phyloP scores from a whole-genome alignment of 2,113 vertebrate species.

The Macquaria australasica region DNA sequence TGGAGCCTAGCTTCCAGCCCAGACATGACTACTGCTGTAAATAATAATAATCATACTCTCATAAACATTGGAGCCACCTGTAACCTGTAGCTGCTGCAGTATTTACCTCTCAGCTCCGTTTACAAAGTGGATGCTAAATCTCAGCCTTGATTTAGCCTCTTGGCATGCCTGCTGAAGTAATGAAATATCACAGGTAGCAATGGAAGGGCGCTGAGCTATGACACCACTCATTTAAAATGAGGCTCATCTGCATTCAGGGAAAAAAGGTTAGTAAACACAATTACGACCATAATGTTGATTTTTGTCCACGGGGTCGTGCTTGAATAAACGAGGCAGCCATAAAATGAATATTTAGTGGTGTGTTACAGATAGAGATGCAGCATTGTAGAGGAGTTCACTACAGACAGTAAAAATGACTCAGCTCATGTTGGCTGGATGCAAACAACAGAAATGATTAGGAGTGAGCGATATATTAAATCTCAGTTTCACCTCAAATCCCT shows the following conservation, averaged over 20 bases:
- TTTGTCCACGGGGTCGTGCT: background rate
- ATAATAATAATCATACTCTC: slow-evolving; percentile 13
- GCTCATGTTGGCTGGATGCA: slow-evolving; percentile 25
- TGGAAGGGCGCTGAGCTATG: background rate
- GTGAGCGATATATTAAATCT: slow-evolving; percentile 28
- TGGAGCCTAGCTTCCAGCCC: background rate
- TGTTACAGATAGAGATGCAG: background rate
- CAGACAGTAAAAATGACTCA: background rate
- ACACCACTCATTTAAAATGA: slow-evolving; percentile 27
- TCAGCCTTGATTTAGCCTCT: background rate
- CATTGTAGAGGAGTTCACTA: background rate
- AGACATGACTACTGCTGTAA: slow-evolving; percentile 34
- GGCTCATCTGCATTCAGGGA: slow-evolving; percentile 37
- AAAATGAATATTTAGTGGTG: slow-evolving; percentile 26
- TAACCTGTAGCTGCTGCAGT: slow-evolving; percentile 29
- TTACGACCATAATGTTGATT: background rate
- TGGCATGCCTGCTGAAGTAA: slow-evolving; percentile 20
- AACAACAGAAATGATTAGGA: slow-evolving; percentile 38
- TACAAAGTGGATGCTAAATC: slow-evolving; percentile 46
- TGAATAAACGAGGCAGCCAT: background rate
- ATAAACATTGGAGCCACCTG: slow-evolving; percentile 18
- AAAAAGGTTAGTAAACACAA: slow-evolving; percentile 19
- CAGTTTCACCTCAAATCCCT: slow-evolving; percentile 28
- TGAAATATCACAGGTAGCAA: slow-evolving; percentile 27
- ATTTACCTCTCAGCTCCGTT: slow-evolving; percentile 33